A percentile compares a stretch with the other conserved stretches of the same genome.
Conservation (phyloP, 1,140 invertebrate genomes). For the Spodoptera litura region DNA sequence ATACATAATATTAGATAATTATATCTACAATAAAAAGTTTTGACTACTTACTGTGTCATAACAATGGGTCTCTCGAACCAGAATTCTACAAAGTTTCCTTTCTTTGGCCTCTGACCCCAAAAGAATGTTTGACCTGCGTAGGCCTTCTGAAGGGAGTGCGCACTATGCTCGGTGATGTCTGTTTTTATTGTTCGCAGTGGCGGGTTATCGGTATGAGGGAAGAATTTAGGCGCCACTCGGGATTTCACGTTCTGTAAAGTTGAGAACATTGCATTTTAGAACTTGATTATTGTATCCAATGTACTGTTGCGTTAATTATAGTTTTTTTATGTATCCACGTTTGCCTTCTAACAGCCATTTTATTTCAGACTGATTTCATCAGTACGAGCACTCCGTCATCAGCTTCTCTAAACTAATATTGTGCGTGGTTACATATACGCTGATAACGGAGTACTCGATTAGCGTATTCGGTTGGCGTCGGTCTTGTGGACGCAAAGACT, state of each 20-base stretch:
- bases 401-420: no score
- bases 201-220: slow-evolving; percentile 92
- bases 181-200: slow-evolving; percentile 91
- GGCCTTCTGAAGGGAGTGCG: slow-evolving; percentile 92
- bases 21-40: neutral
- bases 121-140: slow-evolving; percentile 97
- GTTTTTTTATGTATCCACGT: no score
- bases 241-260: slow-evolving; percentile 94
- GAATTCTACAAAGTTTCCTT: slow-evolving; percentile 94
- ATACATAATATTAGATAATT: neutral
- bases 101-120: slow-evolving; percentile 95
- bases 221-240: slow-evolving; percentile 94
- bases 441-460: no score
- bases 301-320: no score
- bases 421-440: no score
- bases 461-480: no score
- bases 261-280: slow-evolving; percentile 22
- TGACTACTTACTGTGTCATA: slow-evolving; percentile 90
- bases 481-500: no score
- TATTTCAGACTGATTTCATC: no score
- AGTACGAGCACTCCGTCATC: no score
- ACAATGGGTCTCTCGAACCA: slow-evolving; percentile 92
- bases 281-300: neutral
- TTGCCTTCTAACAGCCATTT: no score
- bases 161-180: slow-evolving; percentile 94